A percentile compares a stretch with the other conserved stretches of the same genome.
Conservation (phyloP, 2,113 vertebrate species). For the Corythaeola cristata region DNA sequence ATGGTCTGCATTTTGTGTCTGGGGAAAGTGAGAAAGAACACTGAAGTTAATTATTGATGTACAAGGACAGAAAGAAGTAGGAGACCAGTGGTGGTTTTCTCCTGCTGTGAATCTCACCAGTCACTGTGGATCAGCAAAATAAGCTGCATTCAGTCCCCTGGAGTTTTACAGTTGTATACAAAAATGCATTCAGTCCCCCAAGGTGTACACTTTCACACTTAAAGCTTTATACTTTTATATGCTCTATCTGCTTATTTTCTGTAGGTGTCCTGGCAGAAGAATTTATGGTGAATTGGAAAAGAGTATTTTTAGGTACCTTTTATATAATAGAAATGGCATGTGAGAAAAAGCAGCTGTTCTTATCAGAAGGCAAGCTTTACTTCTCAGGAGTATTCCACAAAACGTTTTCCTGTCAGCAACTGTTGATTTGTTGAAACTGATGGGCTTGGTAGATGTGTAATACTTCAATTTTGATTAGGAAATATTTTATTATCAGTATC, state of each 20-base stretch:
- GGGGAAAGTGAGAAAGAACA: not conserved
- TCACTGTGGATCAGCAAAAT: not conserved
- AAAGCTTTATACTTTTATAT: not conserved
- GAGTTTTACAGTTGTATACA: not conserved
- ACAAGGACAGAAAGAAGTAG: not conserved
- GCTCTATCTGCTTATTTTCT: not conserved
- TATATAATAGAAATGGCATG: not conserved
- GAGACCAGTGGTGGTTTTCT: not conserved
- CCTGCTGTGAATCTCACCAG: not conserved
- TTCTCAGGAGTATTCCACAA: not conserved
- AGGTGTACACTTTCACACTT: not conserved
- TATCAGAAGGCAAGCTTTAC: not conserved
- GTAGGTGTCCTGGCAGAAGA: not conserved
- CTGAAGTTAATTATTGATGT: not conserved
- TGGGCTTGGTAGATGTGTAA: not conserved
- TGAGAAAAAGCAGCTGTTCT: not conserved
- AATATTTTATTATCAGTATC: not conserved
- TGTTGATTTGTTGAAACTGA: not conserved
- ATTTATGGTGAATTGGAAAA: not conserved
- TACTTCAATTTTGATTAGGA: not conserved
- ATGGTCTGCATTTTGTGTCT: not conserved
- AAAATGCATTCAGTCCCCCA: not conserved
- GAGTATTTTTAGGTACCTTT: not conserved
- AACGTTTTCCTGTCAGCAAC: not conserved
- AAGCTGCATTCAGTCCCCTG: not conserved